A percentile compares a stretch with the other conserved stretches of the same genome.
Conservation (phyloP, 1,140 invertebrate genomes). For the Drosophila fuyamai region DNA sequence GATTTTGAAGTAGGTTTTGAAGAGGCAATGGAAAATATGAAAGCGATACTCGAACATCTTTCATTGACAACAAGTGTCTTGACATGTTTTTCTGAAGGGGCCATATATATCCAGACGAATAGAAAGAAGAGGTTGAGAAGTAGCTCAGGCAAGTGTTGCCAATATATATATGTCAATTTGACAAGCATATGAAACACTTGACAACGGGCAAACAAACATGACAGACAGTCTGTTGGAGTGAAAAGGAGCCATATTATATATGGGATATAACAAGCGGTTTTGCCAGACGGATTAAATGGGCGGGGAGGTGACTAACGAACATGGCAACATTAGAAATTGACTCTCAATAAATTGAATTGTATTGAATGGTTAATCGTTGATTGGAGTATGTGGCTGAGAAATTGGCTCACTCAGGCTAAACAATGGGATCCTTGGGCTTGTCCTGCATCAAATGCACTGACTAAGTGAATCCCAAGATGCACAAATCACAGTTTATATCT, state of each 20-base stretch:
- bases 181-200: constrained; percentile 63
- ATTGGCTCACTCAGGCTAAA: constrained; percentile 26
- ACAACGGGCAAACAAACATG: constrained; percentile 73
- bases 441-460: not conserved
- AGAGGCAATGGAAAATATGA: constrained; percentile 24
- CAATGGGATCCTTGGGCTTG: constrained; percentile 29
- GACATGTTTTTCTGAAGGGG: constrained; percentile 19
- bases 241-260: not conserved
- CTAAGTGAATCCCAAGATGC: constrained; percentile 6
- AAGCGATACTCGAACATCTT: constrained; percentile 36
- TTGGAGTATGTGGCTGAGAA: constrained; percentile 9
- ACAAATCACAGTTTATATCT: not conserved
- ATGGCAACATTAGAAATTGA: constrained; percentile 45
- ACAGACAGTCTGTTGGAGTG: constrained; percentile 45
- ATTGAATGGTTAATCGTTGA: constrained; percentile 40
- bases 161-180: constrained; percentile 51
- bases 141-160: constrained; percentile 58
- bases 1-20: constrained; percentile 22
- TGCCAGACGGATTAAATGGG: constrained; percentile 20
- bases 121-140: not conserved
- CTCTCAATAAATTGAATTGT: constrained; percentile 48
- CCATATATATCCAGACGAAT: not conserved
- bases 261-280: not conserved
- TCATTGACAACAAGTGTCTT: constrained; percentile 41
- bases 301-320: not conserved